Evolutionary conservation across 2,888 invertebrate genomes (phyloP).

Genomic region (Sesia apiformis): DNA sequence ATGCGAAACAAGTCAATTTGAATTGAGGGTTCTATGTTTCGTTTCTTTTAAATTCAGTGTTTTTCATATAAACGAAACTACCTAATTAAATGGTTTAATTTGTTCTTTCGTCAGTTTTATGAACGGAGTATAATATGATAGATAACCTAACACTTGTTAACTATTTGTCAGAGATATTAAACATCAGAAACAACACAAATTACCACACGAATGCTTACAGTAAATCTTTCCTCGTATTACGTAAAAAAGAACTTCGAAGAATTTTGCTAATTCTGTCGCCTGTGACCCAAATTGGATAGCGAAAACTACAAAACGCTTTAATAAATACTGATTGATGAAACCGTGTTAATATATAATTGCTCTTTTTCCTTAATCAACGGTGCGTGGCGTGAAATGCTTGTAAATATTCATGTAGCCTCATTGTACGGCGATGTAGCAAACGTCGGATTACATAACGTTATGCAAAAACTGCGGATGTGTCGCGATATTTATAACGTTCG

Average conservation of each 20-base stretch:
- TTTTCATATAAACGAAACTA: background rate
- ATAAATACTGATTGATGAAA: conserved; percentile 5
- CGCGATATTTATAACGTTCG: conserved; percentile 18
- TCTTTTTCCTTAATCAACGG: conserved; percentile 4
- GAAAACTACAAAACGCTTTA: background rate
- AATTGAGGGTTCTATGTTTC: background rate
- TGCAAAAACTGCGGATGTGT: conserved; percentile 15
- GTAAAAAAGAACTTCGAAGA: conserved; percentile 8
- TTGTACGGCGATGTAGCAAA: conserved; percentile 3
- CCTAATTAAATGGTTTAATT: no score
- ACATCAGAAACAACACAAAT: background rate
- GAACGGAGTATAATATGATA: background rate
- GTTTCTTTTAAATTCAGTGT: background rate
- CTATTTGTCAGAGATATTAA: background rate
- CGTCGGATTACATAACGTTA: conserved; percentile 12
- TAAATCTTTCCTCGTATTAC: conserved; percentile 8
- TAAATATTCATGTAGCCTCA: conserved; percentile 11
- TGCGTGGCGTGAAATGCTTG: conserved; percentile 5
- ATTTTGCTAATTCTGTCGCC: conserved; percentile 17
- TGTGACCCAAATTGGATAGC: conserved; percentile 16
- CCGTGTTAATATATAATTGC: conserved; percentile 7
- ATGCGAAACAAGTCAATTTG: background rate
- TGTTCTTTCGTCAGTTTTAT: background rate
- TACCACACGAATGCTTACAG: conserved; percentile 3
- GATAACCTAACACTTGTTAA: background rate